Conservation (phyloP, 2,113 vertebrate species). For the Canis aureus region DNA sequence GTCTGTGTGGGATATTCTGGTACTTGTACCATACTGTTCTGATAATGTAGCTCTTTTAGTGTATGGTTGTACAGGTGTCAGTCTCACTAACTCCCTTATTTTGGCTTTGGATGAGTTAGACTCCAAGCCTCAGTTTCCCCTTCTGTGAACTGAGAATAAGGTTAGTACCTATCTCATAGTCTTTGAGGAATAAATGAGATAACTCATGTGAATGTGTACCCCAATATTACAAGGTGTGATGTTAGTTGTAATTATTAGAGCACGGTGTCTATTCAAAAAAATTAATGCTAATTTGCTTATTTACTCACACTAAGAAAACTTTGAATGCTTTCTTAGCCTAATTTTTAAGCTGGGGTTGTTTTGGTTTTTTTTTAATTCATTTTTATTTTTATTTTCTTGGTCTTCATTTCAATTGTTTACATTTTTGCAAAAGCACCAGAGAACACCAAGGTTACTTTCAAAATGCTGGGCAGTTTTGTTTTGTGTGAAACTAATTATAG, state of each 20-base stretch:
- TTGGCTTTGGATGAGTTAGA: neutral
- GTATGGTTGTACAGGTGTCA: neutral
- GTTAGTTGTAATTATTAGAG: neutral
- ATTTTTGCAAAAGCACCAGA: conserved; percentile 67
- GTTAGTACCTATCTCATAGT: neutral
- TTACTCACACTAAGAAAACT: neutral
- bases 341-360: neutral
- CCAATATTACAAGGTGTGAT: neutral
- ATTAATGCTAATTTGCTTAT: neutral
- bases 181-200: neutral
- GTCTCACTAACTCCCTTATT: neutral
- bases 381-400: conserved; percentile 62
- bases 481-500: neutral
- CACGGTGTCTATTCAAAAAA: neutral
- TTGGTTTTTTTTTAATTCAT: neutral
- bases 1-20: neutral
- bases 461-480: conserved; percentile 27
- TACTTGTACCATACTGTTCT: neutral
- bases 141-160: neutral
- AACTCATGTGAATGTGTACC: neutral
- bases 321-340: neutral
- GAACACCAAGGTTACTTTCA: conserved; percentile 72
- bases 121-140: neutral
- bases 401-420: conserved; percentile 52
- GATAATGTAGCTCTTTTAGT: neutral